phyloP scores from a whole-genome alignment of 2,113 vertebrate species.

The Hydrolagus affinis region DNA sequence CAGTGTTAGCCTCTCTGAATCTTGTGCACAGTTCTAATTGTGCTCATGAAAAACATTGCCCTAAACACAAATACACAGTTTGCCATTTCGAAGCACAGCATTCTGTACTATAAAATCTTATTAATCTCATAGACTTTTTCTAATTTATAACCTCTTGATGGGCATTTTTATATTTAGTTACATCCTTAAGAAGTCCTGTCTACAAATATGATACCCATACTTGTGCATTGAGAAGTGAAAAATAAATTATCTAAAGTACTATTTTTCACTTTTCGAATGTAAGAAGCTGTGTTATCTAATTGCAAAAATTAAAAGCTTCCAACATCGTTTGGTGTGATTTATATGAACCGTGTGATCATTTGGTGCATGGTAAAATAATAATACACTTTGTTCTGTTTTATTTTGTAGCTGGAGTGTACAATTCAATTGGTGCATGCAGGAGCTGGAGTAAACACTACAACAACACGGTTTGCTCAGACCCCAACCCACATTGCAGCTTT shows the following conservation, averaged over 20 bases:
- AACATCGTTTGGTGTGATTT: background rate
- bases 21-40: too few relatives aligned
- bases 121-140: too few relatives aligned
- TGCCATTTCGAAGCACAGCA: too few relatives aligned
- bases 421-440: conserved; percentile 79
- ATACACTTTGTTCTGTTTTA: conserved; percentile 32
- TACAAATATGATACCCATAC: too few relatives aligned
- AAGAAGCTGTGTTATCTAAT: background rate
- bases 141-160: too few relatives aligned
- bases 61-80: too few relatives aligned
- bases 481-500: conserved; percentile 86
- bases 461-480: conserved; percentile 82
- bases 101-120: too few relatives aligned
- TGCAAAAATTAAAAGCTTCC: background rate
- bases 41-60: too few relatives aligned
- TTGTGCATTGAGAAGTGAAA: background rate
- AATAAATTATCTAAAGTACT: background rate
- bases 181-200: too few relatives aligned
- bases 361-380: background rate
- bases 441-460: conserved; percentile 74
- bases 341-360: background rate
- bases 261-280: background rate
- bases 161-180: too few relatives aligned
- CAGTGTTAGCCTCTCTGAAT: too few relatives aligned
- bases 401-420: conserved; percentile 81